These are phyloP conservation scores for Gyps fulvus DNA, from an alignment of 2,113 vertebrate genomes.

Conservation along the genomic window DNA sequence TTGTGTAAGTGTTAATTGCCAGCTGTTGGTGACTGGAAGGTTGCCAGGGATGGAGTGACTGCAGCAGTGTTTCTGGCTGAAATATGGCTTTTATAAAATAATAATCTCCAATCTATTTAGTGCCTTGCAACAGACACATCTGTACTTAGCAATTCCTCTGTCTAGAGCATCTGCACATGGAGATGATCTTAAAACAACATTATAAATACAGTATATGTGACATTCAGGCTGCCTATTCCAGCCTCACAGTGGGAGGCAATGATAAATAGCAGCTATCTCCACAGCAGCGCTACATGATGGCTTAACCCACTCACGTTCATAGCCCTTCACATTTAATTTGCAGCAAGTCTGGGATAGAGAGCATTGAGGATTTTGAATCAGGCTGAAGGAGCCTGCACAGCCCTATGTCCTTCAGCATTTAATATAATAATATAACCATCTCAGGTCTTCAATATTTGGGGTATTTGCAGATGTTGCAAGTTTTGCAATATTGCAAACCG, in stretches of 20 bases:
- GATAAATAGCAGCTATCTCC: slow-evolving; percentile 35
- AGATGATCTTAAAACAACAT: slow-evolving; percentile 42
- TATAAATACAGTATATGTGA: slow-evolving; percentile 27
- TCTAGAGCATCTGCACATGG: neutral
- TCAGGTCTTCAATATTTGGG: neutral
- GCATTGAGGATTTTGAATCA: neutral
- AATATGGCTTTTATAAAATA: slow-evolving; percentile 6
- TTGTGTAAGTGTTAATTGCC: slow-evolving; percentile 61
- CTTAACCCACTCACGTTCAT: slow-evolving; percentile 6
- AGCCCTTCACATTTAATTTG: slow-evolving; percentile 12
- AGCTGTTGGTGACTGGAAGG: slow-evolving; percentile 48
- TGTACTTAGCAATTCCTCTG: neutral
- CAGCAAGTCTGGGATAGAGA: neutral
- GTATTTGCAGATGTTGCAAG: neutral
- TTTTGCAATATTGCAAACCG: neutral
- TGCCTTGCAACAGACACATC: neutral
- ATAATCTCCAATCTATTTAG: slow-evolving; percentile 3
- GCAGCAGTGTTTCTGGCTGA: neutral
- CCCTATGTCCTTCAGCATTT: neutral
- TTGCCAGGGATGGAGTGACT: slow-evolving; percentile 27
- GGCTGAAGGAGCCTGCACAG: neutral
- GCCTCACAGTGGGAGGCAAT: neutral
- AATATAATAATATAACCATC: neutral
- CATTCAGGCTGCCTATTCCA: slow-evolving; percentile 17
- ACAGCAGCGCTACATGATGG: neutral